These are phyloP conservation scores for Carettochelys insculpta DNA, from an alignment of 2,113 vertebrate genomes.

Conservation along the genomic window DNA sequence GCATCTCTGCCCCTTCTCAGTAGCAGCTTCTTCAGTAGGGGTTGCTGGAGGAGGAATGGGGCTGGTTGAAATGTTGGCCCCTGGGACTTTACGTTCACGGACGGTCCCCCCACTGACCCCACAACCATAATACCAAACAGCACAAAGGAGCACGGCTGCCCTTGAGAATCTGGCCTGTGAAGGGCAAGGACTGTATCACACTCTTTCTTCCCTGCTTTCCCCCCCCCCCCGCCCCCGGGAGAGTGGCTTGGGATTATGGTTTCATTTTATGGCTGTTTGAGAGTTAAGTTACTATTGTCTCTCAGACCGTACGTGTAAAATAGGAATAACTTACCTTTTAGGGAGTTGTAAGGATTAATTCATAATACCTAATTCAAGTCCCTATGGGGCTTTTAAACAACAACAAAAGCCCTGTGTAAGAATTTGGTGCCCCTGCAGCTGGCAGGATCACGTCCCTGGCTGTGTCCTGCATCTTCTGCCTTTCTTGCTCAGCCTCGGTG, in stretches of 20 bases:
- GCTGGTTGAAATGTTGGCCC: not conserved
- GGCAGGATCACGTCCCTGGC: not conserved
- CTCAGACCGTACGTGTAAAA: not conserved
- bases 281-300: not conserved
- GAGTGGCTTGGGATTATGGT: not conserved
- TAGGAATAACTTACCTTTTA: accelerated
- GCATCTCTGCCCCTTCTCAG: accelerated
- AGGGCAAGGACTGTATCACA: not conserved
- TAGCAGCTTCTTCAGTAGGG: not conserved
- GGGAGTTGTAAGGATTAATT: not conserved
- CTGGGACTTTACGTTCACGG: not conserved
- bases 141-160: not conserved
- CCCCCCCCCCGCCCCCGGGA: not conserved
- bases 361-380: not conserved
- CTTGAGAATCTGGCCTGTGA: not conserved
- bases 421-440: not conserved
- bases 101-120: not conserved
- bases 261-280: not conserved
- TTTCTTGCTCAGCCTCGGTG: not conserved
- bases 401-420: not conserved
- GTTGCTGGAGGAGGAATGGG: not conserved
- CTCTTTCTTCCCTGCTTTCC: not conserved
- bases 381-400: not conserved
- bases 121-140: not conserved
- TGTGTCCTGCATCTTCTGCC: not conserved